Evolutionary conservation across 2,113 vertebrate species (phyloP).

Genomic region (Chroicocephalus ridibundus): DNA sequence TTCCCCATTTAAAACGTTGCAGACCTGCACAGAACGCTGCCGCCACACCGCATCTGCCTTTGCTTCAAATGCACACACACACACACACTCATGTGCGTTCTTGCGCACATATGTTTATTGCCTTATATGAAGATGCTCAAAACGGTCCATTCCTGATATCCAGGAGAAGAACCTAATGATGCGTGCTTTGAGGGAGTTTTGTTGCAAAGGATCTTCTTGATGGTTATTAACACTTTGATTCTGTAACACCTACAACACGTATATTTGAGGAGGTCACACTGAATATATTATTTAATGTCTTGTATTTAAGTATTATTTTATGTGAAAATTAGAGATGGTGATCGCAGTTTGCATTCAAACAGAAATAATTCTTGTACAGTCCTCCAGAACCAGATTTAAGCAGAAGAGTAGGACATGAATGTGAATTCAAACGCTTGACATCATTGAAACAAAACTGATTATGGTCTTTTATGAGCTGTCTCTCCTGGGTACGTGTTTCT

Average conservation of each 20-base stretch:
- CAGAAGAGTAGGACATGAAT: neutral
- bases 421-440: neutral
- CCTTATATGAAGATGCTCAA: conserved; percentile 81
- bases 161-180: conserved; percentile 78
- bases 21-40: conserved; percentile 66
- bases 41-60: neutral
- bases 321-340: neutral
- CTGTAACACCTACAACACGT: conserved; percentile 70
- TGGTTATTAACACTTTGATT: conserved; percentile 48
- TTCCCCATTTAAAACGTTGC: neutral
- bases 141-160: conserved; percentile 71
- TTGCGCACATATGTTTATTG: conserved; percentile 73
- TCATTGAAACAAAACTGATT: neutral
- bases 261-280: neutral
- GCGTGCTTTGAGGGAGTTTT: conserved; percentile 72
- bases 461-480: neutral
- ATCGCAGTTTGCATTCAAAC: neutral
- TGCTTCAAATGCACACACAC: neutral
- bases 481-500: neutral
- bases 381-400: neutral
- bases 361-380: neutral
- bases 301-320: neutral
- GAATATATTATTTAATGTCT: neutral
- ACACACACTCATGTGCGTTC: conserved; percentile 58
- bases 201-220: conserved; percentile 74